These are phyloP conservation scores for Sakesphorus luctuosus DNA, from an alignment of 2,113 vertebrate genomes.

Conservation along the genomic window DNA sequence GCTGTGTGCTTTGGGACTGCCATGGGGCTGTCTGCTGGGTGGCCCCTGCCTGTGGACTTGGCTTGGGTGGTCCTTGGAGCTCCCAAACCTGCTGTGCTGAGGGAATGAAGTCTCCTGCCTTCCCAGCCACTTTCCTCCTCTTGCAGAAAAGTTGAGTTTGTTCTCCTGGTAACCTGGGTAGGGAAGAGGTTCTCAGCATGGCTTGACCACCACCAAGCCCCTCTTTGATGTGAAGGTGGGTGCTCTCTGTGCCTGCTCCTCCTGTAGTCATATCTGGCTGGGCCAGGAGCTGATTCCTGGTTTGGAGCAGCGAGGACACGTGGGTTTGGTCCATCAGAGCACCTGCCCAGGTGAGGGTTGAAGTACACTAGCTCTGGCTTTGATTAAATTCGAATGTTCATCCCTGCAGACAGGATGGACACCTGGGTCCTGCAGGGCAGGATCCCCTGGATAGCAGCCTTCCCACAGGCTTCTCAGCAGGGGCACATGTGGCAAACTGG, in stretches of 20 bases:
- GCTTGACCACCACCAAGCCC: background rate
- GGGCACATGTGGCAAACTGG: background rate
- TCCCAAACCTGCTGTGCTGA: background rate
- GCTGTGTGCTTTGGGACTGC: background rate
- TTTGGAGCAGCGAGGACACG: rapidly evolving
- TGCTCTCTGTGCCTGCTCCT: background rate
- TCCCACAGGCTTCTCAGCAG: background rate
- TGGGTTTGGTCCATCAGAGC: background rate
- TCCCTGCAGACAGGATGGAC: background rate
- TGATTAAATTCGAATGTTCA: background rate
- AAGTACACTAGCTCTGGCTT: background rate
- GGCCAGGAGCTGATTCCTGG: background rate
- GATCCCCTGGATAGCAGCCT: background rate
- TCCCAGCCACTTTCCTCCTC: background rate
- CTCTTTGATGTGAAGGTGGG: background rate
- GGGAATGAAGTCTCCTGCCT: background rate
- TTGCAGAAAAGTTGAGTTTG: background rate
- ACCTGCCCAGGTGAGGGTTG: background rate
- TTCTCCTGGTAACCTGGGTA: background rate
- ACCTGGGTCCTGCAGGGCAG: background rate
- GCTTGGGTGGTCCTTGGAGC: background rate
- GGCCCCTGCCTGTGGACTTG: background rate
- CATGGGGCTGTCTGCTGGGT: background rate
- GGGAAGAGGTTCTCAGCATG: background rate
- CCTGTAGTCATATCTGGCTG: background rate